These are phyloP conservation scores for Drosophila differens DNA, from an alignment of 2,888 invertebrate genomes.

Conservation along the genomic window DNA sequence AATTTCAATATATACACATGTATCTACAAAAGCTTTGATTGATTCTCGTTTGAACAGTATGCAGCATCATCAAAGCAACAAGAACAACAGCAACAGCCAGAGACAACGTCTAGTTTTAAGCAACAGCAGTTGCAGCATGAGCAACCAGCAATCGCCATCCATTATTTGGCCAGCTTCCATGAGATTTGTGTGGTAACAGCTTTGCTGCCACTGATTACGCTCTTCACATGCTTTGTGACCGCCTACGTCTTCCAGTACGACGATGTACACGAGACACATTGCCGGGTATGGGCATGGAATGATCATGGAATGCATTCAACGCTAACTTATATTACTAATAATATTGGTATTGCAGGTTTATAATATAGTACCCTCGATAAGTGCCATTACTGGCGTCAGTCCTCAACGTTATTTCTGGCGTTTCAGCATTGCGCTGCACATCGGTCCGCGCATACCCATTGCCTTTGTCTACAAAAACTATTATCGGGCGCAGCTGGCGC, in stretches of 20 bases:
- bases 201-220: conserved; percentile 93
- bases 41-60: conserved; percentile 34
- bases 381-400: conserved; percentile 96
- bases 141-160: conserved; percentile 87
- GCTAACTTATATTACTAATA: neutral
- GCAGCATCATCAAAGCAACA: conserved; percentile 28
- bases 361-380: conserved; percentile 97
- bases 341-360: conserved; percentile 89
- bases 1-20: neutral
- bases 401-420: conserved; percentile 97
- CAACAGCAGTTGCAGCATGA: conserved; percentile 22
- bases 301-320: neutral
- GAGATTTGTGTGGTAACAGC: conserved; percentile 93
- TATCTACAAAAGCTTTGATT: neutral
- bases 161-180: conserved; percentile 91
- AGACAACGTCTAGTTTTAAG: conserved; percentile 39
- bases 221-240: conserved; percentile 94
- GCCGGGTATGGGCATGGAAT: conserved; percentile 89
- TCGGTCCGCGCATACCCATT: conserved; percentile 95
- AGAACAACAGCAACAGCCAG: conserved; percentile 8
- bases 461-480: conserved; percentile 94
- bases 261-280: conserved; percentile 97
- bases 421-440: conserved; percentile 95
- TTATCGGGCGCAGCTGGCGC: conserved; percentile 87
- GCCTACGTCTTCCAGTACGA: conserved; percentile 96